Evolutionary conservation across 2,888 invertebrate genomes (phyloP), one percentile per base, ranked within the genome.

Genomic region (Stenurella melanura): DNA sequence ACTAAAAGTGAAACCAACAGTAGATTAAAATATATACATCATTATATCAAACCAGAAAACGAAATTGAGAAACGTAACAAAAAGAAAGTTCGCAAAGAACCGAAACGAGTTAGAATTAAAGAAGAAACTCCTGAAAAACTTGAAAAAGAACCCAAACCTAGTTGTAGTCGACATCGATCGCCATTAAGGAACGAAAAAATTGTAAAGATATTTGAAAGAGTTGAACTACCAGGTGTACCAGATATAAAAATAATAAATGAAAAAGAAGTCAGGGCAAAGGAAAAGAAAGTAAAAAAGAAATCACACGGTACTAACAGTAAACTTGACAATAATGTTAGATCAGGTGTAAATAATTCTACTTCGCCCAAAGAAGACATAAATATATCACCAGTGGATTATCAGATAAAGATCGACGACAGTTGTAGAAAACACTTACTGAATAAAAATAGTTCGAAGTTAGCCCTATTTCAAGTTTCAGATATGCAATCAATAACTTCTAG

Each of bases 1-100:
- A 80, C 85, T 7, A 85, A 84, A 78, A 85, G 83, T 64, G 87
- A 89, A 69, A 85, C 86, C 7, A 88, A 88, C 74, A 83, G 81
- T 66, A 84, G 85, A 63, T 74, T 88, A 56, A 86, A 85, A 74
- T 86, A 85, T 67, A 83, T 82, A 61, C 77, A 81, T 67, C 82
- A 26, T 26, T 26, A 81, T 12, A 11, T 12, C 64, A 77, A 58
- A 58, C 21, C 58, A 21, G 58, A 58, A 58, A 19, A 12, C 10
- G 19, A 18, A 7, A 21, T 42, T 12, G 63, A 76, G 61, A 54
- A 72, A 70, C 42, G 69, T 18, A 10, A 58, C n/a, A 71, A 75
- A 38, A 74, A 69, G 15, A 73, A 64, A 34, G 73, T 5, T 6
- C 34, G 56, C n/a, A 80, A 77, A 57, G 75, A 82, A 21, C 77